phyloP scores from a whole-genome alignment of 2,113 vertebrate species.

The Proterorhinus semilunaris region DNA sequence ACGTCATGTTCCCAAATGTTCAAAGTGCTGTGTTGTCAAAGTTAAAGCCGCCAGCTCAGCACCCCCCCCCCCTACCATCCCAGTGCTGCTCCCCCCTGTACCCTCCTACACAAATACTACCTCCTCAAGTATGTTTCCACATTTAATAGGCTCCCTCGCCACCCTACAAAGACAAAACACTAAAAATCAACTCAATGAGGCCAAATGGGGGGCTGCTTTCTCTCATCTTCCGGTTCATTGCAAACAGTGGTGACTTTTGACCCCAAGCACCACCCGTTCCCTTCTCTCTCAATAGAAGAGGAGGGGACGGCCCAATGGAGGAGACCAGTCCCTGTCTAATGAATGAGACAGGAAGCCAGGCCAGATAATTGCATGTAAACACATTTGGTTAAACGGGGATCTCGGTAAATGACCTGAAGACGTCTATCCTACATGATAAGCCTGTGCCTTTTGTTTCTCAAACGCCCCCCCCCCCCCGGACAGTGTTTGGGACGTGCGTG shows the following conservation, averaged over 20 bases:
- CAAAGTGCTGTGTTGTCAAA: constrained; percentile 45
- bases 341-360: constrained; percentile 6
- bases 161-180: constrained; percentile 24
- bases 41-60: constrained; percentile 53
- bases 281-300: not conserved
- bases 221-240: constrained; percentile 28
- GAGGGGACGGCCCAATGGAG: constrained; percentile 18
- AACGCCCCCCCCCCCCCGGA: constrained; percentile 12
- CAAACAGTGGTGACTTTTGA: constrained; percentile 28
- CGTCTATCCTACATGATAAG: constrained; percentile 18
- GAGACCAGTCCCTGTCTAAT: constrained; percentile 2
- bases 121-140: constrained; percentile 23
- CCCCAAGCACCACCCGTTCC: constrained; percentile 9
- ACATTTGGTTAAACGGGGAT: constrained; percentile 23
- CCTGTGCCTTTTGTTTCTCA: constrained; percentile 20
- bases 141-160: constrained; percentile 58
- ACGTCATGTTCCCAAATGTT: constrained; percentile 28
- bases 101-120: constrained; percentile 17
- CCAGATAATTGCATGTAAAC: constrained; percentile 36
- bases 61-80: constrained; percentile 10
- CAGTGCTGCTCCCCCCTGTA: not conserved
- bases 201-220: constrained; percentile 16
- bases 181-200: constrained; percentile 13
- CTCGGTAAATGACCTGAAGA: constrained; percentile 26
- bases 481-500: constrained; percentile 12